These are phyloP conservation scores for Myodes glareolus DNA, from an alignment of 2,113 vertebrate genomes.

Conservation along the genomic window DNA sequence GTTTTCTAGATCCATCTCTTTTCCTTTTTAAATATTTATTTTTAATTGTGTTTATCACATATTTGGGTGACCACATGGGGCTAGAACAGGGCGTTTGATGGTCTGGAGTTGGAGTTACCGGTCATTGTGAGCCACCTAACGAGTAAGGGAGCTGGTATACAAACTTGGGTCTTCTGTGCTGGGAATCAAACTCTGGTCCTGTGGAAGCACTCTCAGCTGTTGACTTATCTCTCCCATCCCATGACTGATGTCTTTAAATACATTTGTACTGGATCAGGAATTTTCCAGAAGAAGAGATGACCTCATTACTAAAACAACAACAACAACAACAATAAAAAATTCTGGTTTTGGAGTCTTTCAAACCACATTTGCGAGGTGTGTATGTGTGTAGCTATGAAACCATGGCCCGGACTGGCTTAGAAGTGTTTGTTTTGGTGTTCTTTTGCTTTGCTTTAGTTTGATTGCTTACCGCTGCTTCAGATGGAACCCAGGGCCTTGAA, in stretches of 20 bases:
- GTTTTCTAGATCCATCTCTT: too few species aligned
- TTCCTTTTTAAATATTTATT: not conserved
- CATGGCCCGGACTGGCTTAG: not conserved
- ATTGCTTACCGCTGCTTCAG: not conserved
- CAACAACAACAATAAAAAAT: not conserved
- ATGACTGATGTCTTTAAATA: not conserved
- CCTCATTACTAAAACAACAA: not conserved
- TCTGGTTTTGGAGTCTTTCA: not conserved
- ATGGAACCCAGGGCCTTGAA: not conserved
- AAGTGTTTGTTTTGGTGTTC: not conserved
- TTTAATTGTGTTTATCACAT: not conserved
- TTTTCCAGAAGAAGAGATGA: not conserved
- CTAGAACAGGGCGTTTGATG: not conserved
- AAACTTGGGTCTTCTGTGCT: not conserved
- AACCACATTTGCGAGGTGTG: not conserved
- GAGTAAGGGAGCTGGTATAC: not conserved
- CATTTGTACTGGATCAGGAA: not conserved
- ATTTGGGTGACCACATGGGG: too few species aligned
- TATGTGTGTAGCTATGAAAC: not conserved
- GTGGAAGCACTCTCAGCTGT: not conserved
- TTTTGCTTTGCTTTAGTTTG: not conserved
- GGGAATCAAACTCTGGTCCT: not conserved
- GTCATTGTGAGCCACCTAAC: not conserved
- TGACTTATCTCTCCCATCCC: not conserved
- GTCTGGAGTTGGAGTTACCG: not conserved